Evolutionary conservation across 1,140 invertebrate genomes (phyloP), one percentile per base, ranked within the genome.

Genomic region (Drosophila ohnishii): DNA sequence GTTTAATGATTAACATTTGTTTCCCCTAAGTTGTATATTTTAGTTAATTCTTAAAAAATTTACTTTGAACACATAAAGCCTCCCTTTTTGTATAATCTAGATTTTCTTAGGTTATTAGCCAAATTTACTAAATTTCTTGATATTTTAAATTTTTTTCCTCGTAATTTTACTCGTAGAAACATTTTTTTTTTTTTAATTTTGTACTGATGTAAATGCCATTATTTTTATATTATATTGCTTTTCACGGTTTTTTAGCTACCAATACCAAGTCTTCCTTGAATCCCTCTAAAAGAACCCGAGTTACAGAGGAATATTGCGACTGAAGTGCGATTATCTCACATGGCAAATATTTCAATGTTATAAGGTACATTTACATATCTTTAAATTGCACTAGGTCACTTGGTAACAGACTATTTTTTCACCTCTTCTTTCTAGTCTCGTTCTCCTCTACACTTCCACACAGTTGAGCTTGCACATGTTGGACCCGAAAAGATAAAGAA

Each of bases 361-460:
- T 22, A 45, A 37, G 19, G 32, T 14, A 55, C 34, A 22, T 55
- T 37, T 45, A 28, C 25, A 28, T 28, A 65, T 65, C 56, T 62
- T 35, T 13, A 11, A 22, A 22, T 47, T 65, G 45, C 64, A 64
- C 39, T 67, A 44, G 65, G 65, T 69, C 65, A 69, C 60, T 65
- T 69, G 65, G 65, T 51, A 65, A 44, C 60, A 69, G 22, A 32
- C 44, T 40, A 16, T 47, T 19, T 25, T 22, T 39, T 0, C 25
- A 22, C 13, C 22, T 37, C 5, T 47, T 30, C 7, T 10, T 22
- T 16, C 6, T 16, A 44, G 35, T 65, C 40, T 44, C n/a, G 32
- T 35, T 65, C 58, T 45, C 13, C 57, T 19, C 35, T 6, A n/a
- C 25, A 32, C 56, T 28, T 30, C 58, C 58, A 39, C 34, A 39